A percentile compares a stretch with the other conserved stretches of the same genome.
Evolutionary conservation across 2,113 vertebrate species (phyloP).

Genomic region (Spea bombifrons): DNA sequence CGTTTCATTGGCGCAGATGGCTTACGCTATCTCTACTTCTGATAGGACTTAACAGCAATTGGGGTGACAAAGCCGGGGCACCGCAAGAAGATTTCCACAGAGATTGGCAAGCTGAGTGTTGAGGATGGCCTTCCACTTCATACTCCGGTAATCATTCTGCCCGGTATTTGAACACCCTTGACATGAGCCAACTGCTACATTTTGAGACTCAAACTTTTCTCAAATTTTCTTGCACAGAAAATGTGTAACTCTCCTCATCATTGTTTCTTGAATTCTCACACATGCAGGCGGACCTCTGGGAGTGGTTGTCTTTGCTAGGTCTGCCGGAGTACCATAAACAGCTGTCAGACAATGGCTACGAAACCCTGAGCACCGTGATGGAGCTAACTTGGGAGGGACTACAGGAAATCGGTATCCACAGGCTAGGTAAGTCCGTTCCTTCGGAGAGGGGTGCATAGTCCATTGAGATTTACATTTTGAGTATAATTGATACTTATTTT

Average conservation of each 20-base stretch:
- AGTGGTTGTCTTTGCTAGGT: slow-evolving; percentile 90
- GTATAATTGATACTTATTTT: too few species aligned
- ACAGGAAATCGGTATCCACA: slow-evolving; percentile 92
- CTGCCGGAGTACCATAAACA: slow-evolving; percentile 91
- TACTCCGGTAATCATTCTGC: slow-evolving; percentile 76
- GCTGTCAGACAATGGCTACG: slow-evolving; percentile 87
- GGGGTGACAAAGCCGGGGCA: slow-evolving; percentile 95
- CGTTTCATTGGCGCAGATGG: background rate
- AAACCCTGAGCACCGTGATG: slow-evolving; percentile 86
- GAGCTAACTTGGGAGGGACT: slow-evolving; percentile 94
- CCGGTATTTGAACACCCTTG: too few species aligned
- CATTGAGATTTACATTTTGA: too few species aligned
- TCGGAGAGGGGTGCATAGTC: too few species aligned
- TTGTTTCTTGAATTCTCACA: background rate
- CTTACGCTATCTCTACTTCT: background rate
- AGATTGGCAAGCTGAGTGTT: slow-evolving; percentile 87
- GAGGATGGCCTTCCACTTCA: slow-evolving; percentile 91
- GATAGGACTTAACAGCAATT: slow-evolving; percentile 90
- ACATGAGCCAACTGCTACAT: too few species aligned
- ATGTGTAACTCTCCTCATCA: too few species aligned
- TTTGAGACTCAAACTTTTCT: too few species aligned
- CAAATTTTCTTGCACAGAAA: too few species aligned
- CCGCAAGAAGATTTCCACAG: slow-evolving; percentile 90
- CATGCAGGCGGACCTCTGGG: slow-evolving; percentile 76
- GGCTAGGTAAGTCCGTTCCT: slow-evolving; percentile 76